These are phyloP conservation scores for Sebastes aleutianus DNA, from an alignment of 2,797 vertebrate genomes.

Conservation along the genomic window DNA sequence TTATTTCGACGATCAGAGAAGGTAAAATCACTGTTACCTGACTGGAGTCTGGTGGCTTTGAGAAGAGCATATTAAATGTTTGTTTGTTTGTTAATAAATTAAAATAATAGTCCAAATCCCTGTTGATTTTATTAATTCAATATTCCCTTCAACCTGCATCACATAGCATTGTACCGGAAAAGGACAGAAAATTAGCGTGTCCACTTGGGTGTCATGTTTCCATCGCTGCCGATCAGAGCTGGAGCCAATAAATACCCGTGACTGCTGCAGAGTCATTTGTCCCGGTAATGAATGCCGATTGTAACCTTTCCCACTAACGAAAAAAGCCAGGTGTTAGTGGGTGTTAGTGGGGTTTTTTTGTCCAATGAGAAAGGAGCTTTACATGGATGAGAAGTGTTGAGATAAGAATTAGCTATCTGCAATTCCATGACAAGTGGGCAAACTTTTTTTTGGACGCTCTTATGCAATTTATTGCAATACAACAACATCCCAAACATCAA, in stretches of 20 bases:
- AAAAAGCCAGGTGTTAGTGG: not conserved
- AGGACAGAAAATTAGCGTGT: not conserved
- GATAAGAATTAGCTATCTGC: not conserved
- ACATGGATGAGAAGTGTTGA: too few relatives aligned
- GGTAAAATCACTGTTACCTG: not conserved
- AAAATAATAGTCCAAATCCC: not conserved
- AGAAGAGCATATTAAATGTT: fast-evolving
- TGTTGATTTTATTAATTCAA: not conserved
- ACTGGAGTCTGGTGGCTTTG: not conserved
- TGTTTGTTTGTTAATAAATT: not conserved
- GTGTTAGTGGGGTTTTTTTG: too few relatives aligned
- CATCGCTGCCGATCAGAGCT: not conserved
- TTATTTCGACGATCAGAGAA: fast-evolving
- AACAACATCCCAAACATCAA: slow-evolving; percentile 5
- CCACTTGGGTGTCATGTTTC: not conserved
- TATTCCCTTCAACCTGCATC: not conserved
- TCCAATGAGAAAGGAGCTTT: not conserved
- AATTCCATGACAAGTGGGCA: not conserved
- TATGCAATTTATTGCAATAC: slow-evolving; percentile 2
- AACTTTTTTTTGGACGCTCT: not conserved
- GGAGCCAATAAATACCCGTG: not conserved
- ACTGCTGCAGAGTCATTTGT: not conserved
- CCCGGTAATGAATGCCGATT: not conserved
- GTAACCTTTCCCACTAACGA: not conserved
- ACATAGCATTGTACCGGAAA: too few relatives aligned